A percentile compares a stretch with the other conserved stretches of the same genome.
phyloP scores from a whole-genome alignment of 2,888 invertebrate genomes.

The Pomacea canaliculata region DNA sequence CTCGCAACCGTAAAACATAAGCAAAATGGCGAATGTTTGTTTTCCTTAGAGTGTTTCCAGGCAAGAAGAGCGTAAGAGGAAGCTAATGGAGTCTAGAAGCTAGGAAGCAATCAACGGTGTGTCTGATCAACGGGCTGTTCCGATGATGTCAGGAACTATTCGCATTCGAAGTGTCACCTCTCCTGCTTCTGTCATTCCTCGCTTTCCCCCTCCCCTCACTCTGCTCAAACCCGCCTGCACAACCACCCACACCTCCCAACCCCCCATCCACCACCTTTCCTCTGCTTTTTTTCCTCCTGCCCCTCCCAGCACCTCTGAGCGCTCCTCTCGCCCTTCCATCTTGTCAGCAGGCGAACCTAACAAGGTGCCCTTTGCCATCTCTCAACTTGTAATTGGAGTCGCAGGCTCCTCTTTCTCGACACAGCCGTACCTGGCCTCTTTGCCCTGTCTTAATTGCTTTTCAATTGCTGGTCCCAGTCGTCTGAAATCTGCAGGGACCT shows the following conservation, averaged over 20 bases:
- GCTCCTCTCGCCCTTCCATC: neutral
- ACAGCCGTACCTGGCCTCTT: neutral
- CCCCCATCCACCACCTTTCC: too few species aligned
- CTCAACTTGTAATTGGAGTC: slow-evolving; percentile 7
- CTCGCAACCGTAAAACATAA: too few species aligned
- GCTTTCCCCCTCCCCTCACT: too few species aligned
- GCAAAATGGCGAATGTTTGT: neutral
- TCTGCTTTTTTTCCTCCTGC: too few species aligned
- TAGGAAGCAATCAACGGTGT: neutral
- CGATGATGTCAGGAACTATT: neutral
- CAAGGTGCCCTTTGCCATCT: slow-evolving; percentile 6
- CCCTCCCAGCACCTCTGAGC: neutral
- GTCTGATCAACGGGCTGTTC: neutral
- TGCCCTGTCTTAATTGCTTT: slow-evolving; percentile 1
- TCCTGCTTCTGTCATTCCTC: too few species aligned
- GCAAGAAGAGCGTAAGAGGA: neutral
- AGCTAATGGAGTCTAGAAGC: slow-evolving; percentile 1
- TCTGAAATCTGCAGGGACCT: too few species aligned
- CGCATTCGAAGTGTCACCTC: too few species aligned
- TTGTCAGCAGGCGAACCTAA: slow-evolving; percentile 3
- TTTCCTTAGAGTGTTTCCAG: neutral
- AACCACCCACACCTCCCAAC: too few species aligned
- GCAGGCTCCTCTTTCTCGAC: neutral
- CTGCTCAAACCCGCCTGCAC: too few species aligned
- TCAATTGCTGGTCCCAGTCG: slow-evolving; percentile 1